Evolutionary conservation across 2,888 invertebrate genomes (phyloP).

Genomic region (Eupithecia abbreviata): DNA sequence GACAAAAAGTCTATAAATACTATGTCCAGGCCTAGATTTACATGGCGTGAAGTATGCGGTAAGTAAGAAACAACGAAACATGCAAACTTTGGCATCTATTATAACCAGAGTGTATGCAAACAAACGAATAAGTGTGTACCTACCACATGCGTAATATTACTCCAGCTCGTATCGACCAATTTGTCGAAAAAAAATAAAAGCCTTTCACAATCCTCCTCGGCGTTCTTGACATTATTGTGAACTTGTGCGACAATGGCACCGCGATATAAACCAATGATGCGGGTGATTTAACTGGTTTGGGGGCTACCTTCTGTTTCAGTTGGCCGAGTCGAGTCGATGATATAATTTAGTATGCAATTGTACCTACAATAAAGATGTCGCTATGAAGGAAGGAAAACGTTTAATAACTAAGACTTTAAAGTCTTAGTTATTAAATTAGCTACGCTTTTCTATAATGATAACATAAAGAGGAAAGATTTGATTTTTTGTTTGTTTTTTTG

Average conservation of each 20-base stretch:
- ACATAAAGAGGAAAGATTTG: too few relatives aligned
- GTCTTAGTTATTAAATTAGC: too few relatives aligned
- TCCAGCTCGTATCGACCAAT: conserved; percentile 18
- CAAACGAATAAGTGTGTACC: neutral
- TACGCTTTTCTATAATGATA: too few relatives aligned
- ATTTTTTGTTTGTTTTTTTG: too few relatives aligned
- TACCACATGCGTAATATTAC: neutral
- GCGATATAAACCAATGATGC: conserved; percentile 68
- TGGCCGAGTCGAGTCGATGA: neutral
- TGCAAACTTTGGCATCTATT: neutral
- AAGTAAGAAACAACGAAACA: neutral
- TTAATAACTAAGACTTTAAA: neutral
- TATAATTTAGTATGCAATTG: neutral
- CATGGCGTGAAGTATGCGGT: neutral
- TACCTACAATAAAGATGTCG: neutral
- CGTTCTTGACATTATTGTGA: conserved; percentile 76
- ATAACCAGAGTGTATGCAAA: neutral
- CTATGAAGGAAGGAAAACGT: neutral
- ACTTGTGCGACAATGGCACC: conserved; percentile 66
- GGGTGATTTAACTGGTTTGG: conserved; percentile 62
- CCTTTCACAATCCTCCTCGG: conserved; percentile 58
- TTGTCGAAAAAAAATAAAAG: conserved; percentile 53
- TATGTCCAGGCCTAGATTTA: neutral
- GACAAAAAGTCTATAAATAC: neutral
- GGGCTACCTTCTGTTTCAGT: conserved; percentile 27